phyloP scores from a whole-genome alignment of 2,797 vertebrate species.

The Diceros bicornis region DNA sequence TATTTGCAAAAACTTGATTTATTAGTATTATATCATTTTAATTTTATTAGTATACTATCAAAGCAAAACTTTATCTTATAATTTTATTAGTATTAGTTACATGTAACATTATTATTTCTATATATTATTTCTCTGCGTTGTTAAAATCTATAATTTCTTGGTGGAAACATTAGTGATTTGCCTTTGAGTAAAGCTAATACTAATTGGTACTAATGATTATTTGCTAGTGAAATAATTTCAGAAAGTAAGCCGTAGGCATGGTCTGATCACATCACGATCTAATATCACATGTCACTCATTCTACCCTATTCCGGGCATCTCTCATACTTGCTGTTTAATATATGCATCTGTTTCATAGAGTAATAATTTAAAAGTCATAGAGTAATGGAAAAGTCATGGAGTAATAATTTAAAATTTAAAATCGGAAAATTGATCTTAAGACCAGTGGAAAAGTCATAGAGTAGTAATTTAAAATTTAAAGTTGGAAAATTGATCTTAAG shows the following conservation, averaged over 20 bases:
- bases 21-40: not conserved
- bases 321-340: not conserved
- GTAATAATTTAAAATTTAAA: not conserved
- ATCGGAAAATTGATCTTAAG: no score
- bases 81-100: not conserved
- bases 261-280: not conserved
- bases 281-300: not conserved
- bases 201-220: not conserved
- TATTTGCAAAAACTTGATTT: not conserved
- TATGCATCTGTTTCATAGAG: not conserved
- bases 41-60: not conserved
- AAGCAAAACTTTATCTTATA: not conserved
- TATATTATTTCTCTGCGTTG: not conserved
- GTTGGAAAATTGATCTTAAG: no score
- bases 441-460: not conserved
- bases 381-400: not conserved
- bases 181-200: not conserved
- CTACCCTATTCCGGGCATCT: fast-evolving
- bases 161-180: not conserved
- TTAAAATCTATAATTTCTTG: not conserved
- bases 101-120: not conserved
- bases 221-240: not conserved
- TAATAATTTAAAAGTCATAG: not conserved
- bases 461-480: not conserved
- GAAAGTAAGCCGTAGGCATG: not conserved